Evolutionary conservation across 2,113 vertebrate species (phyloP), one percentile per base, ranked within the genome.

Genomic region (Aleadryas rufinucha): DNA sequence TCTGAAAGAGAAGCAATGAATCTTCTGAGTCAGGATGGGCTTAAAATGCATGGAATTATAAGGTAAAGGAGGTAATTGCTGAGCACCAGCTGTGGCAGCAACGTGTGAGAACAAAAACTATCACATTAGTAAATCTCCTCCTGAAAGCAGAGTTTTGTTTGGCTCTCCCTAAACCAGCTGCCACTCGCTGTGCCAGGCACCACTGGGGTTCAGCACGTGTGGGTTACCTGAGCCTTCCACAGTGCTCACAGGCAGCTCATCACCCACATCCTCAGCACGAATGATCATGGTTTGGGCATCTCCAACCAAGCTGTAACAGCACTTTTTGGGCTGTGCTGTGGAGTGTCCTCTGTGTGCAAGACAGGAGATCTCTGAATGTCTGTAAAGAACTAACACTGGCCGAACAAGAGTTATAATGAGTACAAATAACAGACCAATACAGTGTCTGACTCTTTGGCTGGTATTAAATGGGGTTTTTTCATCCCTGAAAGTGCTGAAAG

Each of bases 11-110:
- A 27, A 87, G 15, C 0, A 3, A 53, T 89, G 56, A 74, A 28
- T 83, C 57, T 88, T 89, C 75, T 85, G 61, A 87, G 81, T 49
- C 63, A 74, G 31, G 72, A 35, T 27, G 77, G 65, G 59, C 28
- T 86, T 82, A 89, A 93, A 94, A 84, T 6, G n/a, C 81, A 84
- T 50, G 39, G 86, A 93, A 72, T 93, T 84, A 42, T 23, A 78
- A 64, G 56, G 35, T 77, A 86, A 86, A 50, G 27, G 41, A 60
- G 61, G 28, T 77, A 92, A 95, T 88, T 96, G 49, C 16, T 77
- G 56, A 49, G 53, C 18, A 90, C 72, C 16, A 54, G 6, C 35
- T 42, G 42, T 64, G 75, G 30, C 61, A 88, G 76, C 91, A 94
- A 53, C 5, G 2, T 52, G 49, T 71, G 35, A 80, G 84, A 75